These are phyloP conservation scores for Myrmecobius fasciatus DNA, from an alignment of 2,113 vertebrate genomes.

Conservation along the genomic window DNA sequence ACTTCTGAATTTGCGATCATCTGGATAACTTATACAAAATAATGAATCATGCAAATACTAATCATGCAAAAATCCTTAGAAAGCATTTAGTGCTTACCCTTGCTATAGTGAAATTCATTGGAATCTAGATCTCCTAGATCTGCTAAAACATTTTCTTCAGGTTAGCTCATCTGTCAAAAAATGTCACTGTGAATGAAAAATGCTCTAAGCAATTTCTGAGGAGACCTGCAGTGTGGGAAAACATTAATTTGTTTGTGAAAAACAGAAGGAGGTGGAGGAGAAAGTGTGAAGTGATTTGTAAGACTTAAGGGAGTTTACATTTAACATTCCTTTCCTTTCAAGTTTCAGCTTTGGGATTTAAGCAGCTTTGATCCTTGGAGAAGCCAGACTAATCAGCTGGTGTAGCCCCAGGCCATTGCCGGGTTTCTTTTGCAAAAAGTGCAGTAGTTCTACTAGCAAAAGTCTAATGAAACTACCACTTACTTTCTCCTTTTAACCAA, in stretches of 20 bases:
- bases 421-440: not conserved
- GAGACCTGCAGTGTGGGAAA: not conserved
- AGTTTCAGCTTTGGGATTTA: not conserved
- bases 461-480: not conserved
- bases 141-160: not conserved
- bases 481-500: not conserved
- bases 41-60: not conserved
- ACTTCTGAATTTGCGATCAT: not conserved
- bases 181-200: not conserved
- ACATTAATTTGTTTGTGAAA: constrained; percentile 3
- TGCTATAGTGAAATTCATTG: not conserved
- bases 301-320: constrained; percentile 2
- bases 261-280: not conserved
- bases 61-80: not conserved
- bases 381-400: not conserved
- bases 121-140: not conserved
- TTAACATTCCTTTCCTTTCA: constrained; percentile 2
- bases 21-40: not conserved
- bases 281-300: constrained; percentile 2
- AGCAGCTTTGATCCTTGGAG: not conserved
- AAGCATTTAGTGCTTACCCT: not conserved
- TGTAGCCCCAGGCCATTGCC: not conserved
- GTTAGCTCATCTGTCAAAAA: not conserved
- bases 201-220: not conserved
- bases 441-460: not conserved